Base-by-base conservation (phyloP, 2,113 vertebrate species). In the Butorides virescens region DNA sequence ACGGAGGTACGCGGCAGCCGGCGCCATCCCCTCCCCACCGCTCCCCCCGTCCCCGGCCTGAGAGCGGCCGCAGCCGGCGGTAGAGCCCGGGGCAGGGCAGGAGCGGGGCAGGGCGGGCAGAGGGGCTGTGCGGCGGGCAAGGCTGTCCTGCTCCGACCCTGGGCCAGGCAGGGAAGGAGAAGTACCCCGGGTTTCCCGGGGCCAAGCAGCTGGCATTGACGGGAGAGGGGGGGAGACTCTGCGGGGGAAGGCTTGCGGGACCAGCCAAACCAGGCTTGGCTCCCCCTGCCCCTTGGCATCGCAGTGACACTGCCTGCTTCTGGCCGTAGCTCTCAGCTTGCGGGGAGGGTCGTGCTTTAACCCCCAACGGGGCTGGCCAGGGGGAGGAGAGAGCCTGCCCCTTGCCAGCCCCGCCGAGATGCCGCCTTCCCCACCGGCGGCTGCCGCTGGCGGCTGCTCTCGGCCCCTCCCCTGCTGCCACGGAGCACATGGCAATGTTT, bases 401-500 rank as follows among this genome's bases (percentile, higher is more conserved):
- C 22, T 20, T 17, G 11, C 52, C 46, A 39, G 10, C 17, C 50
- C 36, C 34, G 22, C 80, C 49, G 11, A 56, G 50, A 11, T 7
- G 49, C 47, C 26, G 30, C 26, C 56, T 61, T 77, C 36, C 36
- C 61, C n/a, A 55, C 36, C 68, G 27, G 81, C 15, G 30, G 52
- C 55, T 27, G 77, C 70, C n/a, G 44, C 52, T 44, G 27, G 34
- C 19, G n/a, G 71, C n/a, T 72, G 58, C 52, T 73, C 26, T 65
- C 68, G 30, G 88, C 70, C 65, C 84, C 90, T 90, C 92, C 90
- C 68, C 93, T 65, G 7, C 55, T 12, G 73, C 80, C 70, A 23
- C 23, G 13, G 61, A 90, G 88, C 94, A 96, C 95, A 93, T 90
- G 93, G 94, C 70, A 94, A 66, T 90, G 81, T 95, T 96, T 89